Conservation (phyloP, 2,888 invertebrate genomes). For the Thelaira solivaga region DNA sequence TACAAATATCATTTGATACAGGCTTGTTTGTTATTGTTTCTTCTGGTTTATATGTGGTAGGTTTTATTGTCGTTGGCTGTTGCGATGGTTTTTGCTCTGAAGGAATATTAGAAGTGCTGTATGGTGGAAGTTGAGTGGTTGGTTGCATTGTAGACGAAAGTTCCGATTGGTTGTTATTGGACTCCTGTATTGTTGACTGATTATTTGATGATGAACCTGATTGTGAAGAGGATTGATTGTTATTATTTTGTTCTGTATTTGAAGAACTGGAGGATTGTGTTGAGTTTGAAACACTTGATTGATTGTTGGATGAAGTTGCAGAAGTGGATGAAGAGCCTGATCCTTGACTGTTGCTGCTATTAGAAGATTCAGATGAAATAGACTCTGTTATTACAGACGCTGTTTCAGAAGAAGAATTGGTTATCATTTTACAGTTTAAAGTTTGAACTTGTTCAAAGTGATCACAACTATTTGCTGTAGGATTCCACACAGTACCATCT, state of each 20-base stretch:
- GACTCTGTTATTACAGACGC: slow-evolving; percentile 33
- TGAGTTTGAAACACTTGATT: slow-evolving; percentile 22
- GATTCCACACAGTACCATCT: slow-evolving; percentile 80
- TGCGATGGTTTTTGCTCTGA: slow-evolving; percentile 40
- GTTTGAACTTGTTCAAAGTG: slow-evolving; percentile 70
- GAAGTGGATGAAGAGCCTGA: background rate
- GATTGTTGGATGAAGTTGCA: slow-evolving; percentile 19
- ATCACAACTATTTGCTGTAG: slow-evolving; percentile 79
- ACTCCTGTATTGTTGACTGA: slow-evolving; percentile 39
- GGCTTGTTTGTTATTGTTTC: slow-evolving; percentile 47
- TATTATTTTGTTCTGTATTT: background rate
- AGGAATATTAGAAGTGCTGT: slow-evolving; percentile 58
- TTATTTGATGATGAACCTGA: slow-evolving; percentile 40
- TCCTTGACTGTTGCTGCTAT: slow-evolving; percentile 28
- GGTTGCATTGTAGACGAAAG: slow-evolving; percentile 36
- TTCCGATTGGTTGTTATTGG: slow-evolving; percentile 47
- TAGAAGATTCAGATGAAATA: slow-evolving; percentile 16
- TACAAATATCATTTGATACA: slow-evolving; percentile 72
- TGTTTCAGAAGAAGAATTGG: slow-evolving; percentile 13
- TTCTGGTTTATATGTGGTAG: slow-evolving; percentile 48
- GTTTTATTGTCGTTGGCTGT: slow-evolving; percentile 57
- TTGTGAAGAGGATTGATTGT: slow-evolving; percentile 27
- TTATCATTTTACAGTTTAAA: slow-evolving; percentile 67
- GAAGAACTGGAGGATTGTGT: background rate
- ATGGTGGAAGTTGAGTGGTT: slow-evolving; percentile 57